Evolutionary conservation across 1,140 invertebrate species (phyloP), one percentile per base, ranked within the genome.

Genomic region (Proctacanthus coquilletti): DNA sequence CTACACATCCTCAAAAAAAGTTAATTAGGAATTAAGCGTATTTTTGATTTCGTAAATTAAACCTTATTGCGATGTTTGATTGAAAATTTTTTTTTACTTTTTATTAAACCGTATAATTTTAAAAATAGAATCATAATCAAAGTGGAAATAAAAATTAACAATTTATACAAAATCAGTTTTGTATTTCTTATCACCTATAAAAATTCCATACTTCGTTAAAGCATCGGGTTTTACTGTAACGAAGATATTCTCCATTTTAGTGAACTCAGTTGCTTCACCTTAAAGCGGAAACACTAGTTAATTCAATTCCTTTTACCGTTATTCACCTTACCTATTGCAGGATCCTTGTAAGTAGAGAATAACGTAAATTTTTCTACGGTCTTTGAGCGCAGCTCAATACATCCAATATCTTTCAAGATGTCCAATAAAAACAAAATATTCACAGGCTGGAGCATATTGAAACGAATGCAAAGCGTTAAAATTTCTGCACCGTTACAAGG

Each of bases 151-250:
- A 50, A 45, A 49, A 47, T 52, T 47, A 29, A 34, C 33, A 10
- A 18, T 33, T 41, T 48, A 58, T 40, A 71, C 57, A 47, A 71
- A 74, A 45, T 74, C 70, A 2, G 53, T 53, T 14, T 20, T 56
- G 36, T 74, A 74, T 30, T 60, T 62, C 37, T 69, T 70, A 8
- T 62, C 60, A 14, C 70, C 72, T 39, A 74, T 67, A 47, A 75
- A 75, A 36, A 63, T 57, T n/a, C 70, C 63, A 10, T 74, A 60
- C 31, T 61, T 64, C 17, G 68, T 42, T 11, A 70, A 53, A 6
- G 70, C 70, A 46, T 70, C 65, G 17, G 56, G 50, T 14, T 50
- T 43, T 21, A 68, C 58, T 36, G 68, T 62, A 6, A 70, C 50
- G 17, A 63, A 44, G 21, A 68, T 49, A 34, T 62, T 51, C 21